Evolutionary conservation across 2,888 invertebrate species (phyloP), one percentile per base, ranked within the genome.

Genomic region (Eurois occulta): DNA sequence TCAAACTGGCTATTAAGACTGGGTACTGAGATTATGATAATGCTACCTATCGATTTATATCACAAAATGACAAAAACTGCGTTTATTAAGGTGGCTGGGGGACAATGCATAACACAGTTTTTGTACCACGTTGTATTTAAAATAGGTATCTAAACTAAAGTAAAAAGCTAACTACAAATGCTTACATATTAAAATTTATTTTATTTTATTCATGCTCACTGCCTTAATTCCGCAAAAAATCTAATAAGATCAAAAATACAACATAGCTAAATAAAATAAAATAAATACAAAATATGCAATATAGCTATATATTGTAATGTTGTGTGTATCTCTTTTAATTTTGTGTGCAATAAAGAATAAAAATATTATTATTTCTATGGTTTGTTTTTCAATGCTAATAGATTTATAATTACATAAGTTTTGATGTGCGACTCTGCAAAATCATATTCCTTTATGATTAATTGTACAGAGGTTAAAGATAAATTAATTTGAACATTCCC

Each of bases 371-470:
- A 75, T 67, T 35, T 67, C n/a, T 38, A 55, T 2, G 21, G 21
- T 67, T 41, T 46, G 21, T 16, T 32, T 41, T 71, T n/a, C 10
- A 21, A 10, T n/a, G 8, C 1, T 76, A 77, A 69, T 77, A 48
- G 41, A 58, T 48, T 72, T 65, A 64, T 77, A 60, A 77, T 69
- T 60, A 18, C 41, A 16, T 21, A 52, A 58, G 10, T 55, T 52
- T 41, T 70, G 28, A 41, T 32, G 4, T 73, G 11, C 35, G n/a
- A 4, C 35, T 64, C n/a, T 65, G 68, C 32, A 60, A 60, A 68
- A 66, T 52, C 5, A 16, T 67, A 48, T 70, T 69, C 8, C 41
- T 60, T 35, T 28, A 48, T 52, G 75, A 80, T 80, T 80, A 60
- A 80, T 75, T 65, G 28, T 48, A 43, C 18, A 16, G 2, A 79